Evolutionary conservation across 2,888 invertebrate genomes (phyloP).

Genomic region (Chymomyza procnemis): DNA sequence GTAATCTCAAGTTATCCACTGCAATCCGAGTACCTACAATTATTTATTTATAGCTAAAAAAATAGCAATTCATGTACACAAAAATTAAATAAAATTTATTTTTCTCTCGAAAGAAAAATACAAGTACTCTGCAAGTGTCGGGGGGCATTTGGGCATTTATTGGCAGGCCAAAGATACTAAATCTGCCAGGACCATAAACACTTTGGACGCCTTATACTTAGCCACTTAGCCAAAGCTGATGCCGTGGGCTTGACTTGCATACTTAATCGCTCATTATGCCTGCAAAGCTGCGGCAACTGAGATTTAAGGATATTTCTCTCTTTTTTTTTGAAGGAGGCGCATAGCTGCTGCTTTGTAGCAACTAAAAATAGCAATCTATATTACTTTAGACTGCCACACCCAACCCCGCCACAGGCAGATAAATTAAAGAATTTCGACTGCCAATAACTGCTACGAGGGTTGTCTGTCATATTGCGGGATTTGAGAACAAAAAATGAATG

Average conservation of each 20-base stretch:
- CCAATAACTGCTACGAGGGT: neutral
- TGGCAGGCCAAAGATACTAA: neutral
- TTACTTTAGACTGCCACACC: neutral
- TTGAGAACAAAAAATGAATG: no score
- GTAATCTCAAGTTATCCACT: no score
- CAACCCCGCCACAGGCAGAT: neutral
- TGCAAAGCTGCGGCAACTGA: neutral
- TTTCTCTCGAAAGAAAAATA: neutral
- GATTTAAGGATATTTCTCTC: neutral
- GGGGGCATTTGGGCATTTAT: neutral
- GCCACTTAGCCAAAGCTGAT: neutral
- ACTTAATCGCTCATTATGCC: neutral
- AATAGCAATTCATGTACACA: no score
- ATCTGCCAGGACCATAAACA: neutral
- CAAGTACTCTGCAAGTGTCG: no score
- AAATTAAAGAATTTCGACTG: neutral
- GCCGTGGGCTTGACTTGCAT: neutral
- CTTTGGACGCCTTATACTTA: neutral
- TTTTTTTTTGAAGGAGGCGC: neutral
- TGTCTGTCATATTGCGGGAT: no score
- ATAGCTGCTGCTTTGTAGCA: no score
- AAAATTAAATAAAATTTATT: neutral
- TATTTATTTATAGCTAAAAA: no score
- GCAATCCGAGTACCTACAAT: no score
- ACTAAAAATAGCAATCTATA: neutral